phyloP scores from a whole-genome alignment of 2,888 invertebrate genomes.

The Drosophila atripex region DNA sequence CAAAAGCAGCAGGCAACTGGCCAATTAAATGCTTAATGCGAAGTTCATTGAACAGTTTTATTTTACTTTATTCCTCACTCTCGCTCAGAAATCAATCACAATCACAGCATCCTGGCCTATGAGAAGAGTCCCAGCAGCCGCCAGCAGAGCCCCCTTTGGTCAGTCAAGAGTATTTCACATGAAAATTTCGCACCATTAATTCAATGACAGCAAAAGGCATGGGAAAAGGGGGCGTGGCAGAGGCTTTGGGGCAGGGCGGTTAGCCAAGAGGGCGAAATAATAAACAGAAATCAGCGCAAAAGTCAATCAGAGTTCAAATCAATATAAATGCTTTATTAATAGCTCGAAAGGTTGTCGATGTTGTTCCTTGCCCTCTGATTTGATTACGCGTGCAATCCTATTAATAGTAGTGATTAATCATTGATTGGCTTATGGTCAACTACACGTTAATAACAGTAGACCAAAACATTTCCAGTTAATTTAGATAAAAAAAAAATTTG shows the following conservation, averaged over 20 bases:
- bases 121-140: slow-evolving; percentile 9
- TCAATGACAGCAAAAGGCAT: slow-evolving; percentile 54
- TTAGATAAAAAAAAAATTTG: slow-evolving; percentile 21
- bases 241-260: slow-evolving; percentile 23
- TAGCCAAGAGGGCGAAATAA: slow-evolving; percentile 60
- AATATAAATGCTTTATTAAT: slow-evolving; percentile 71
- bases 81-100: slow-evolving; percentile 69
- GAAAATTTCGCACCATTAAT: slow-evolving; percentile 76
- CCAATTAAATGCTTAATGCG: slow-evolving; percentile 72
- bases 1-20: slow-evolving; percentile 30
- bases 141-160: neutral
- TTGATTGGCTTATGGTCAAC: slow-evolving; percentile 3
- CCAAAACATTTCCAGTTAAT: slow-evolving; percentile 4
- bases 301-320: slow-evolving; percentile 76
- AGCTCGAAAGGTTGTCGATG: slow-evolving; percentile 28
- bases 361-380: slow-evolving; percentile 13
- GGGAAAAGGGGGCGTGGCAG: neutral
- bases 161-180: slow-evolving; percentile 55
- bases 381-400: slow-evolving; percentile 23
- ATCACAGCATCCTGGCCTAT: slow-evolving; percentile 46
- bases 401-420: slow-evolving; percentile 42
- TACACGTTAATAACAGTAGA: slow-evolving; percentile 14
- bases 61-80: slow-evolving; percentile 34
- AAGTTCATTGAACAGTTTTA: slow-evolving; percentile 72
- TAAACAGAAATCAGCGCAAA: slow-evolving; percentile 69